These are phyloP conservation scores for Cepphus grylle DNA, from an alignment of 2,113 vertebrate genomes.

Conservation along the genomic window DNA sequence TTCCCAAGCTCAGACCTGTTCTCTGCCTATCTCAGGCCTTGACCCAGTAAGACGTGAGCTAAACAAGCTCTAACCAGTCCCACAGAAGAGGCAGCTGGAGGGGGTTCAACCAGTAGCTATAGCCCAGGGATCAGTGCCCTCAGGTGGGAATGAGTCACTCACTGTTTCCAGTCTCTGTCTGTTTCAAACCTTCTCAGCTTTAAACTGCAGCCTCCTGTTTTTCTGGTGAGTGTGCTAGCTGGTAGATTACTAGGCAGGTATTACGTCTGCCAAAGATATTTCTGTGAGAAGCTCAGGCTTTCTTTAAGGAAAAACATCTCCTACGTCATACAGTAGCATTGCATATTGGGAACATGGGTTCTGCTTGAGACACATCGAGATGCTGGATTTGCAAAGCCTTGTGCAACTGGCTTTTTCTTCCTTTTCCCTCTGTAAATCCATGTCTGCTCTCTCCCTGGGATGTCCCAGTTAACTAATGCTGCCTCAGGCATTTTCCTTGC, in stretches of 20 bases:
- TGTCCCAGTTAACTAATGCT: neutral
- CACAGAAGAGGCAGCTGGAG: neutral
- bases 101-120: rapidly evolving
- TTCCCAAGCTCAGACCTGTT: neutral
- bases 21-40: neutral
- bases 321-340: neutral
- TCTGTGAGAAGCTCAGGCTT: neutral
- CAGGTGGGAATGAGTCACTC: rapidly evolving
- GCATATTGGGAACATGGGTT: neutral
- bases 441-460: neutral
- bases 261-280: neutral
- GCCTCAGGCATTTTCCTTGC: neutral
- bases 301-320: neutral
- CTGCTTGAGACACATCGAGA: neutral
- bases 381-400: neutral
- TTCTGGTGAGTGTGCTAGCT: neutral
- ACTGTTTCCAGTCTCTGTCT: neutral
- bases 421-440: neutral
- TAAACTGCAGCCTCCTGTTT: neutral
- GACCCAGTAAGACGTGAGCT: neutral
- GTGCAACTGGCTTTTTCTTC: too few species aligned
- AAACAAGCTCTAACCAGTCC: neutral
- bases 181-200: neutral
- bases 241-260: neutral
- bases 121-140: neutral